Evolutionary conservation across 2,888 invertebrate species (phyloP), one percentile per base, ranked within the genome.

Genomic region (Sphecodes monilicornis): DNA sequence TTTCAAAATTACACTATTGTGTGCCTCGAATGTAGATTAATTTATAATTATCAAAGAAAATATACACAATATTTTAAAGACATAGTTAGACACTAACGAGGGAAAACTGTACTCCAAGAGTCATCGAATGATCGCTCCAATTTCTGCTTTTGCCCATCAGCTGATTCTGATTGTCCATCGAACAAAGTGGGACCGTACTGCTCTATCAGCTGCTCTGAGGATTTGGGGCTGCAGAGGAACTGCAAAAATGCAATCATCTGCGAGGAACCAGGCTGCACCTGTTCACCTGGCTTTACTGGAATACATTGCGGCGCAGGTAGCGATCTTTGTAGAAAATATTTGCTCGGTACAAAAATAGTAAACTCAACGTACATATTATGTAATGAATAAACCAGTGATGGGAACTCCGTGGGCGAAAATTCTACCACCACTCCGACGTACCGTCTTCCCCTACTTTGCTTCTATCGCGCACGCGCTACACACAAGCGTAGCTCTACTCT

Each of bases 181-280:
- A 87, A 82, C 16, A 86, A 46, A 4, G 76, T 90, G 11, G 92
- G 92, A 11, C 80, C 87, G 0, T 50, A 82, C 8, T 92, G 92
- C 76, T 74, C 75, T 0, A 39, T 86, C 3, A 75, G 26, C 0
- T 92, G 92, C 64, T 0, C 0, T 0, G 0, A 10, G 46, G 73
- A 74, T 26, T 22, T 85, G 29, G 22, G 71, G 11, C 41, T 26
- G 4, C 2, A 70, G 1, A 1, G 0, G 1, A n/a, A 89, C 22
- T 92, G 92, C 43, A 0, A 8, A 36, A 57, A n/a, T 70, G 70
- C 26, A 0, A 39, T 72, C 10, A 87, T 89, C 41, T 92, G 92
- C 46, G 85, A 89, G 18, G 18, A 83, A 70, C 29, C 41, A 4
- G 89, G 89, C 4, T 92, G 92, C 66, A 88, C 82, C 8, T 93